Evolutionary conservation across 2,797 vertebrate genomes (phyloP), one percentile per base, ranked within the genome.

Genomic region (Platalea minor): DNA sequence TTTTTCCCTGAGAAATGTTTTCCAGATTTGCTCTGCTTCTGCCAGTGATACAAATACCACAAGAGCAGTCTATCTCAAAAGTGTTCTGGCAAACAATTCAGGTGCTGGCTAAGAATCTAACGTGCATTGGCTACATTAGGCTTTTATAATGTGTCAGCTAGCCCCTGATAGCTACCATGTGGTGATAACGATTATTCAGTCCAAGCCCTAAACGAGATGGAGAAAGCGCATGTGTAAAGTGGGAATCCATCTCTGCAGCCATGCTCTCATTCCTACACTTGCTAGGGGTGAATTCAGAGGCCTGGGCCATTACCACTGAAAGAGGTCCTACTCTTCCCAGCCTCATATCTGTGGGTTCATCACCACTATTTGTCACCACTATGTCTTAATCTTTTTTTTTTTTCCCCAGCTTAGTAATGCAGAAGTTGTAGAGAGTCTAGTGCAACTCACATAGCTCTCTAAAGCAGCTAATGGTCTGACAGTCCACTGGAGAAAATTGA

Each of bases 1-100:
- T 53, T 91, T 61, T 97, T 97, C 97, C 96, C 82, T 89, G 88
- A 95, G 41, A 96, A 87, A 93, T 77, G 68, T 91, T 95, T 96
- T 96, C 93, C 96, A 97, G 96, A 94, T 89, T 95, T 94, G 61
- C 72, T 87, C 78, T 95, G 39, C 78, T 89, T 76, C 69, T 95
- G 82, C 87, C 93, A 94, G 72, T 56, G 75, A 88, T 54, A 81
- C 81, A 96, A 95, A 93, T 83, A 95, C 78, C 90, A 91, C 78
- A 88, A 72, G 59, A 93, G 78, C 54, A 54, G 73, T 73, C 78
- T 84, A 93, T 93, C 85, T 92, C 72, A 48, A 75, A 96, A 96
- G 91, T 35, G 73, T 91, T 94, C 93, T 96, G 94, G 95, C 92
- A 95, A 94, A 89, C 20, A 95, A 15, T 63, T 78, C 85, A 96